Percentiles rank a stretch among this genome's conserved stretches.
phyloP scores from a whole-genome alignment of 2,888 invertebrate genomes.

The Cactoblastis cactorum region DNA sequence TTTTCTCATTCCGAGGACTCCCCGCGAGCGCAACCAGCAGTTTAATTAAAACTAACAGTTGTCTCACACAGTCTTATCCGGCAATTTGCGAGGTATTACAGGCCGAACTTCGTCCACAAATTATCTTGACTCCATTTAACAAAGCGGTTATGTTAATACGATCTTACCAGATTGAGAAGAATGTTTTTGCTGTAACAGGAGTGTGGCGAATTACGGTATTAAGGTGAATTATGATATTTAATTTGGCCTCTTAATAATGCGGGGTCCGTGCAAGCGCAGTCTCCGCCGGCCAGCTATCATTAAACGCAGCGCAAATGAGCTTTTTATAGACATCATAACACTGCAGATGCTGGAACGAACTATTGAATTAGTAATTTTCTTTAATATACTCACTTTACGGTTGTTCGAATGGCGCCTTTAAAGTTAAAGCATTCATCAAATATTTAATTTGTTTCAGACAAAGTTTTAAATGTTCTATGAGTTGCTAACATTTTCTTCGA shows the following conservation, averaged over 20 bases:
- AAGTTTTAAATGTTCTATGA: constrained; percentile 15
- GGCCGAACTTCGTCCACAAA: constrained; percentile 77
- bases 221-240: constrained; percentile 64
- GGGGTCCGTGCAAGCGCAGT: constrained; percentile 35
- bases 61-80: constrained; percentile 78
- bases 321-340: constrained; percentile 64
- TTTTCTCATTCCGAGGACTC: constrained; percentile 73
- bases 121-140: constrained; percentile 77
- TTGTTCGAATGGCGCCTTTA: constrained; percentile 40
- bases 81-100: constrained; percentile 79
- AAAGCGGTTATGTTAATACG: constrained; percentile 77
- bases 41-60: constrained; percentile 80
- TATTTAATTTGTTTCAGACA: constrained; percentile 37
- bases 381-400: constrained; percentile 58
- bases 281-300: constrained; percentile 49
- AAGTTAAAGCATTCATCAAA: constrained; percentile 50
- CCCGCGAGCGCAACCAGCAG: constrained; percentile 73
- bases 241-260: constrained; percentile 46
- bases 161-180: constrained; percentile 66
- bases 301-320: constrained; percentile 59
- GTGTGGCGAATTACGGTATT: constrained; percentile 59
- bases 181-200: constrained; percentile 64
- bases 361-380: constrained; percentile 65
- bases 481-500: not conserved
- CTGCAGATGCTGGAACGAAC: constrained; percentile 59